Conservation (phyloP, 1,140 invertebrate species). For the Theocolax elegans region DNA sequence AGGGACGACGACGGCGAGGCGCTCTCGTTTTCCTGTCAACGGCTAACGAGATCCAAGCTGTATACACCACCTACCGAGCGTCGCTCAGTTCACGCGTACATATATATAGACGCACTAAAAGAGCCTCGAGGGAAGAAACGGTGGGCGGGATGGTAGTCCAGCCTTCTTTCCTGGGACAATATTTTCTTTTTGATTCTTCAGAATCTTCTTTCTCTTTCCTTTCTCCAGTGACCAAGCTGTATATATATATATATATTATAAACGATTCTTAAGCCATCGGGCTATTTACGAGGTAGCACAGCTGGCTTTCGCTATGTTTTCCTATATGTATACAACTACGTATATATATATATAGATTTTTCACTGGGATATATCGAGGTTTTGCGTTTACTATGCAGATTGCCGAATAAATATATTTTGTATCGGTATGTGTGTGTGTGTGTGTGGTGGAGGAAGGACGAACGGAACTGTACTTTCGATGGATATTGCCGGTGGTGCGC, state of each 20-base stretch:
- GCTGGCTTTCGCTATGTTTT: neutral
- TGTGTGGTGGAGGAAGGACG: too few species aligned
- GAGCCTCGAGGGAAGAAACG: too few species aligned
- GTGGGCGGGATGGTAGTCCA: neutral
- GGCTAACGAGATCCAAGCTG: conserved; percentile 55
- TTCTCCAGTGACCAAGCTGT: too few species aligned
- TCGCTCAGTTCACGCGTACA: neutral
- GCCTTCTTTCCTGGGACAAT: conserved; percentile 12
- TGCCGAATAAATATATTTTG: conserved; percentile 21
- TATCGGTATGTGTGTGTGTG: neutral
- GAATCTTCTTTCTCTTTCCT: too few species aligned
- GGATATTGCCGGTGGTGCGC: neutral
- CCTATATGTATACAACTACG: neutral
- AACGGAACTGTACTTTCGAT: too few species aligned
- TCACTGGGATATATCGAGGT: neutral
- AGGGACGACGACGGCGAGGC: neutral
- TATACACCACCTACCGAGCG: conserved; percentile 11
- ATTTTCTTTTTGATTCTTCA: conserved; percentile 32
- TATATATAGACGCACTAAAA: too few species aligned
- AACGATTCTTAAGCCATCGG: too few species aligned
- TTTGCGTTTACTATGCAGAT: conserved; percentile 20
- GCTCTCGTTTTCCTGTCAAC: conserved; percentile 56
- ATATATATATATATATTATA: too few species aligned
- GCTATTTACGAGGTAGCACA: conserved; percentile 15
- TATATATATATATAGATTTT: neutral